phyloP scores from a whole-genome alignment of 2,888 invertebrate genomes.

The Melieria picta region DNA sequence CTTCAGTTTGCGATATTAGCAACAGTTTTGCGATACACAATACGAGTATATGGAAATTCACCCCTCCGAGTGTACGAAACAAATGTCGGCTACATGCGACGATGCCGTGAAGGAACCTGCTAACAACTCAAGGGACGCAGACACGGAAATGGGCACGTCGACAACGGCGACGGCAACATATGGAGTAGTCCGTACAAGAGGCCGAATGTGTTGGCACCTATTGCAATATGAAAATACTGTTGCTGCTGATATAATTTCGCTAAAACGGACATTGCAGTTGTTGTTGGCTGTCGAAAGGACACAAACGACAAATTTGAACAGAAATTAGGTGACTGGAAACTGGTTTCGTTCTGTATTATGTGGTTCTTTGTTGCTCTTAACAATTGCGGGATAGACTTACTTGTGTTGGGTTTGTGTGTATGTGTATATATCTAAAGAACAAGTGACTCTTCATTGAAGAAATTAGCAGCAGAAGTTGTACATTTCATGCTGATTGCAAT shows the following conservation, averaged over 20 bases:
- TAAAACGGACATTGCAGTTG: slow-evolving; percentile 14
- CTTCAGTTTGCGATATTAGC: background rate
- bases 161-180: background rate
- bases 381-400: slow-evolving; percentile 14
- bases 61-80: background rate
- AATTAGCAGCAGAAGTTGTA: background rate
- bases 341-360: slow-evolving; percentile 25
- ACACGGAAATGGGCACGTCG: background rate
- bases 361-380: slow-evolving; percentile 23
- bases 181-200: background rate
- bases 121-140: background rate
- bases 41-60: background rate
- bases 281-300: slow-evolving; percentile 22
- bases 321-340: slow-evolving; percentile 40
- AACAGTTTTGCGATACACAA: background rate
- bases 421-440: background rate
- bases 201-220: background rate
- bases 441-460: background rate
- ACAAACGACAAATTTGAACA: slow-evolving; percentile 22
- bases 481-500: no score
- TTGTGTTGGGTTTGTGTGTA: slow-evolving; percentile 1
- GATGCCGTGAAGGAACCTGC: background rate
- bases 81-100: background rate
- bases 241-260: background rate
- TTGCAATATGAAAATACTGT: background rate